Conservation (phyloP, 2,888 invertebrate species). For the Nezara viridula region DNA sequence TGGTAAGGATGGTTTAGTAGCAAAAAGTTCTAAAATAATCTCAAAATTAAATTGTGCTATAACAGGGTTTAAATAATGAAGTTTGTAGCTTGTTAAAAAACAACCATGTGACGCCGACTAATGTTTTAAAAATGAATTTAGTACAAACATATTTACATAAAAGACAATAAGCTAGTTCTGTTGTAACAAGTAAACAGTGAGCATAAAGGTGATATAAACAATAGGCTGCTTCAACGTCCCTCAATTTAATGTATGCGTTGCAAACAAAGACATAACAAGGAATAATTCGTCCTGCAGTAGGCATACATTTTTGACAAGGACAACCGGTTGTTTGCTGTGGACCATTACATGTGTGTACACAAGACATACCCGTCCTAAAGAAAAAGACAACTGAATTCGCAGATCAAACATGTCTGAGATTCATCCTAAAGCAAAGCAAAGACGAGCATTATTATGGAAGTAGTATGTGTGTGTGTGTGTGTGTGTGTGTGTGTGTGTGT, state of each 20-base stretch:
- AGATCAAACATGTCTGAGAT: conserved; percentile 10
- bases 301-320: background rate
- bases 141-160: too few relatives aligned
- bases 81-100: too few relatives aligned
- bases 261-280: background rate
- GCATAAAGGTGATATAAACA: background rate
- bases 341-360: background rate
- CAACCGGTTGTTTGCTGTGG: background rate
- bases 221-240: background rate
- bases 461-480: background rate
- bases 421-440: background rate
- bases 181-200: background rate
- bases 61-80: too few relatives aligned
- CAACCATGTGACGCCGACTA: too few relatives aligned
- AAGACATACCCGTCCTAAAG: background rate
- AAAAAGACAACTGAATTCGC: conserved; percentile 8
- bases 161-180: background rate
- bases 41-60: too few relatives aligned
- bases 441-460: conserved; percentile 1
- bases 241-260: background rate
- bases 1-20: too few relatives aligned
- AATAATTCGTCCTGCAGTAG: background rate
- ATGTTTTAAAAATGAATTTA: too few relatives aligned
- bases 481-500: background rate
- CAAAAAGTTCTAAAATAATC: too few relatives aligned